Base-by-base conservation (phyloP, 1,140 invertebrate species). In the Akabosia matsudoensis region DNA sequence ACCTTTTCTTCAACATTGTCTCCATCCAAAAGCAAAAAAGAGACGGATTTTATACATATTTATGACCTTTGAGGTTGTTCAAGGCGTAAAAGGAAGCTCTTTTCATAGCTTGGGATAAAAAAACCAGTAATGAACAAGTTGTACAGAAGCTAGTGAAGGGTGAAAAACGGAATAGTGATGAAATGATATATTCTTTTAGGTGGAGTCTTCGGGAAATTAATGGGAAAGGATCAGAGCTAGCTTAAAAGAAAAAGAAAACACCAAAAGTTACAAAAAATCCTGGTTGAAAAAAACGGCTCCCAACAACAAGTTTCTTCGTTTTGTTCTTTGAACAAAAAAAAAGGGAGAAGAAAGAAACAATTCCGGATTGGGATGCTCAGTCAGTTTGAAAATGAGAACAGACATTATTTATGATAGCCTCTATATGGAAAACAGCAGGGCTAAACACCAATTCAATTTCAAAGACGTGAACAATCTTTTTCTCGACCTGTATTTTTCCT, bases 131-230 rank as follows among this genome's bases (percentile, higher is more conserved):
- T 45, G 37, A 45, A 45, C 7, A 45, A 45, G 37, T 7, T 45
- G 37, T 45, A n/a, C n/a, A n/a, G n/a, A n/a, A n/a, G n/a, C n/a
- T n/a, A 45, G 37, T 45, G 37, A 18, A 45, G 37, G 37, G 37
- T 45, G 61, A 31, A 31, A 31, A 30, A 30, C 24, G 28, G 28
- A 67, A 10, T 4, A 67, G 61, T 67, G 61, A 67, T 67, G 61
- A 67, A 67, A 67, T 67, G 61, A 67, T 30, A 31, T 67, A 67
- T 67, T 10, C 61, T 67, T 67, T 67, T 30, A 67, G n/a, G 26
- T 30, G 61, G 61, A 30, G 7, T 67, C 31, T 2, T 22, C 10
- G 28, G 61, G 28, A 30, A 67, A 67, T 67, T 67, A 67, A 30
- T 67, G 61, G 28, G 61, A 45, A 10, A 45, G 7, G n/a, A n/a